Evolutionary conservation across 2,888 invertebrate species (phyloP), one percentile per base, ranked within the genome.

Genomic region (Sericinus montela): DNA sequence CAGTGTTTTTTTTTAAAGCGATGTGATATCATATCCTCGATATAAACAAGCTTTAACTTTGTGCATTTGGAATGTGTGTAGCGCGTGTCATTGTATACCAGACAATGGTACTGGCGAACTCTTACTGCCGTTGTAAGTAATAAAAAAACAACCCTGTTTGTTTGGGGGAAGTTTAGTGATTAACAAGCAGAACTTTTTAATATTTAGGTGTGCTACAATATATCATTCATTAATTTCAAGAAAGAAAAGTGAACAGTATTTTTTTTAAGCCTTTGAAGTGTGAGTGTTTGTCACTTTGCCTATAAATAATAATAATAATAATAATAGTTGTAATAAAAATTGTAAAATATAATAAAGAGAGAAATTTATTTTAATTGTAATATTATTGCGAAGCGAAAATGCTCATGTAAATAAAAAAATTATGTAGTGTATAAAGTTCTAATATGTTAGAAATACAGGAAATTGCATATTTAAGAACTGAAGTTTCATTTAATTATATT

Each of bases 401-500:
- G 87, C 87, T 87, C 86, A 84, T 88, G 87, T 87, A 88, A 79
- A 88, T 87, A 86, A 65, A 43, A n/a, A n/a, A 72, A 81, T 75
- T 73, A 81, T 73, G 77, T 85, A 84, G 82, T 83, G 80, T 85
- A 86, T 82, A 80, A 84, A 81, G 76, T 74, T 83, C 75, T 81
- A 80, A 79, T 83, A 81, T 80, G 81, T 81, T 86, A 87, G 82
- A 80, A 86, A 86, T 86, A 87, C 84, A 71, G 56, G 58, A 62
- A 60, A 62, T 56, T 59, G 60, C 62, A 65, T 65, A 65, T 60
- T 64, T 63, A 56, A 51, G 13, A n/a, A 36, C 11, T 1, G 40
- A 23, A 36, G 42, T 51, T 51, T 51, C 34, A 45, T 45, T 51
- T 51, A 5, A 50, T n/a, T 36, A 16, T n/a, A n/a, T n/a, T n/a